phyloP scores from a whole-genome alignment of 2,797 vertebrate species.

The Scleropages formosus region DNA sequence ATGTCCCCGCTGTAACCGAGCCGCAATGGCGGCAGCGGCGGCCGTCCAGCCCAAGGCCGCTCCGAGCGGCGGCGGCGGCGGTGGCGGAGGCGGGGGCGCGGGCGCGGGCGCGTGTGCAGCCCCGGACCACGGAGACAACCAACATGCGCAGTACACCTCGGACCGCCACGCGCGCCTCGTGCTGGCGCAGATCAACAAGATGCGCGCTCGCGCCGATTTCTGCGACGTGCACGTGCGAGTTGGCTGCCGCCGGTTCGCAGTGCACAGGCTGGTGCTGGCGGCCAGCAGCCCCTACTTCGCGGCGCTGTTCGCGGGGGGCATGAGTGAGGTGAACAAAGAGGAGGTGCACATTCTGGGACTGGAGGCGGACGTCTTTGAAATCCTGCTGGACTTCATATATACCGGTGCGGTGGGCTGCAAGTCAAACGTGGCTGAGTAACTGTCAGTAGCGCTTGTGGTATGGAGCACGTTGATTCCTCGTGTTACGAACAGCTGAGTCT shows the following conservation, averaged over 20 bases:
- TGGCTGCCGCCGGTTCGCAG: constrained; percentile 75
- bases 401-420: constrained; percentile 61
- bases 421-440: background rate
- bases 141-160: constrained; percentile 66
- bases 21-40: constrained; percentile 52
- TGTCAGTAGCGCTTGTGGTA: no score
- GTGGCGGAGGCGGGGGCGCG: constrained; percentile 14
- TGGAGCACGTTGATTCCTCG: no score
- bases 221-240: constrained; percentile 89
- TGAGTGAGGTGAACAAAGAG: constrained; percentile 87
- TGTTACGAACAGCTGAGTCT: no score
- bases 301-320: constrained; percentile 85
- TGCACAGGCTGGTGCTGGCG: constrained; percentile 88
- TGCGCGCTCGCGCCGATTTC: constrained; percentile 81
- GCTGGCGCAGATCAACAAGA: constrained; percentile 88
- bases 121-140: constrained; percentile 18
- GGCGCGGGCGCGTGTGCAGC: constrained; percentile 31
- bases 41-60: constrained; percentile 37
- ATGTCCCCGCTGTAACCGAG: background rate
- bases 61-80: background rate
- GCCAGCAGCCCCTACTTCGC: constrained; percentile 94
- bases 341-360: constrained; percentile 87
- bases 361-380: constrained; percentile 80
- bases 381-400: constrained; percentile 92
- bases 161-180: constrained; percentile 84